These are phyloP conservation scores for Poliocrania exsul DNA, from an alignment of 2,797 vertebrate genomes.

Conservation along the genomic window DNA sequence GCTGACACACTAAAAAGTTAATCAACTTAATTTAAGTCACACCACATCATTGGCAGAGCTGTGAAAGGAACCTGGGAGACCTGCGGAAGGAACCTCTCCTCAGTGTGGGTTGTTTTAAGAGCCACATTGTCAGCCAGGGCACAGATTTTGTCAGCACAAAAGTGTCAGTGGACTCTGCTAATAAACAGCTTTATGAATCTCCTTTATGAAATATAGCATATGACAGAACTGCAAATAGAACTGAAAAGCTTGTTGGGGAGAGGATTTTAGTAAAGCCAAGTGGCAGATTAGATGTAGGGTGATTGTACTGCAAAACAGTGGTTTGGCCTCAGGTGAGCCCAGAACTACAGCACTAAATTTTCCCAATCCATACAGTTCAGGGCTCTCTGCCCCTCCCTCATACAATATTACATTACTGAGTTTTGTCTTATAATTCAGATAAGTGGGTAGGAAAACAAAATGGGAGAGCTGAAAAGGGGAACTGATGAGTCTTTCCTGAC, in stretches of 20 bases:
- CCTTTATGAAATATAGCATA: not conserved
- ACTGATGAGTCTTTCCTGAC: not conserved
- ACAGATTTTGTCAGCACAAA: not conserved
- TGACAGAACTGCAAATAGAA: not conserved
- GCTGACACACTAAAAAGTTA: not conserved
- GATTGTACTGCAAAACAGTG: not conserved
- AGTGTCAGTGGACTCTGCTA: not conserved
- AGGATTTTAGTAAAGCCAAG: not conserved
- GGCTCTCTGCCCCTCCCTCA: not conserved
- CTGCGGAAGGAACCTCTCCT: not conserved
- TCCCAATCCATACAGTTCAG: not conserved
- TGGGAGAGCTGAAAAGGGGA: not conserved
- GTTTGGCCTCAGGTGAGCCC: not conserved
- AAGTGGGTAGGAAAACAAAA: not conserved
- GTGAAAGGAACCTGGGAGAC: slow-evolving; percentile 50
- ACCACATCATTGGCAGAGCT: slow-evolving; percentile 46
- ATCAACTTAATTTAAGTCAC: slow-evolving; percentile 21
- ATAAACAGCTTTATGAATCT: not conserved
- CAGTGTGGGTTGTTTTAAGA: not conserved
- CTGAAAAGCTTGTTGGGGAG: not conserved
- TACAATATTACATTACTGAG: not conserved
- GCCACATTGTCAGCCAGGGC: not conserved
- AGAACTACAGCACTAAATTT: not conserved
- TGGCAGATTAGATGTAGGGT: not conserved
- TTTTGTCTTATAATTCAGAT: not conserved